Percentiles rank a stretch among this genome's conserved stretches.
Evolutionary conservation across 2,888 invertebrate genomes (phyloP).

Genomic region (Polymixis lichenea): DNA sequence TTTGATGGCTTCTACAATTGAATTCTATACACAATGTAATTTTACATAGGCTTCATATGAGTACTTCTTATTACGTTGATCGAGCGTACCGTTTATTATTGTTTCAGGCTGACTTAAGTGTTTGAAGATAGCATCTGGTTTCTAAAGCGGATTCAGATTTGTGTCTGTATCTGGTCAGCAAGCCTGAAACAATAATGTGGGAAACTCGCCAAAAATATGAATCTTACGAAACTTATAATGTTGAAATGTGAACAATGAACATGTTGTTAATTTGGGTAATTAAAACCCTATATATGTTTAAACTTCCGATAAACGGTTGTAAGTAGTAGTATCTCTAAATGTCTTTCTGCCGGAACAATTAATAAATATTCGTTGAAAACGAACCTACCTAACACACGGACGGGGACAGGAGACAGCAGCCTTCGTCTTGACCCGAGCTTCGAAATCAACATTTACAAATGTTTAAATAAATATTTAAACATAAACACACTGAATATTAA

Average conservation of each 20-base stretch:
- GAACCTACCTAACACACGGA: too few relatives aligned
- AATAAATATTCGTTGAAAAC: too few relatives aligned
- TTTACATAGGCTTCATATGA: slow-evolving; percentile 37
- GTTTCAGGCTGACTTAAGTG: not conserved
- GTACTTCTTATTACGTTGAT: slow-evolving; percentile 25
- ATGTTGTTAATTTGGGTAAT: not conserved
- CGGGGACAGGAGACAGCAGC: too few relatives aligned
- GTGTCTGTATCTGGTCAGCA: not conserved
- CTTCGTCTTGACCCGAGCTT: too few relatives aligned
- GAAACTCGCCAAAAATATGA: not conserved
- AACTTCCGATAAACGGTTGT: too few relatives aligned
- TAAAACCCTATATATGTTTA: too few relatives aligned
- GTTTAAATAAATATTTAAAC: too few relatives aligned
- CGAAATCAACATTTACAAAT: too few relatives aligned
- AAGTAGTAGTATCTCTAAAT: too few relatives aligned
- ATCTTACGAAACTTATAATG: not conserved
- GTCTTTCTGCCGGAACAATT: too few relatives aligned
- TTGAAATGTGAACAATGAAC: not conserved
- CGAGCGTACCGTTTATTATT: slow-evolving; percentile 2
- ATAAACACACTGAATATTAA: too few relatives aligned
- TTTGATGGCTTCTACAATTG: slow-evolving; percentile 60
- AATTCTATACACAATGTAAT: slow-evolving; percentile 41
- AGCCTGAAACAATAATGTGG: not conserved
- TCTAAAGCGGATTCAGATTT: not conserved
- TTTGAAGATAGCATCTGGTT: not conserved